Conservation (phyloP, 2,888 invertebrate genomes). For the Carpatolechia fugitivella region DNA sequence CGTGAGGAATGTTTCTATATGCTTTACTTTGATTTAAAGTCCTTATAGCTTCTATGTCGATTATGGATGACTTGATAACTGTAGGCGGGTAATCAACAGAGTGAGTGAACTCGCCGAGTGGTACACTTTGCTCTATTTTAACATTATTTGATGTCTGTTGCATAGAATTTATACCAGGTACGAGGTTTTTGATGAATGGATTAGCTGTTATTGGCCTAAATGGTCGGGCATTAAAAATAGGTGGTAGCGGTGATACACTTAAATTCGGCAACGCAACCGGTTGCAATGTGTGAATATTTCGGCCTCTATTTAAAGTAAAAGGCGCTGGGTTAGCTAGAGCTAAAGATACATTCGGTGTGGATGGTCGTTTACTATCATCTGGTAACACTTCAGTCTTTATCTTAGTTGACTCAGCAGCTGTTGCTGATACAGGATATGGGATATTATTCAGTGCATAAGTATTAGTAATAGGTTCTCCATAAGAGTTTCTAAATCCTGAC, state of each 20-base stretch:
- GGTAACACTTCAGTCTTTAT: slow-evolving; percentile 62
- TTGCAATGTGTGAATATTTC: slow-evolving; percentile 71
- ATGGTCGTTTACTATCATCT: slow-evolving; percentile 35
- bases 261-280: slow-evolving; percentile 83
- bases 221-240: slow-evolving; percentile 81
- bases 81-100: slow-evolving; percentile 86
- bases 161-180: slow-evolving; percentile 55
- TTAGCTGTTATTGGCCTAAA: slow-evolving; percentile 61
- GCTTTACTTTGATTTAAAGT: slow-evolving; percentile 56
- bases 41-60: slow-evolving; percentile 75
- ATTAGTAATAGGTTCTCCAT: slow-evolving; percentile 64
- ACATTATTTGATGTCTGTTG: slow-evolving; percentile 57
- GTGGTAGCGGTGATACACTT: slow-evolving; percentile 80
- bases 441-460: slow-evolving; percentile 52
- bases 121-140: slow-evolving; percentile 82
- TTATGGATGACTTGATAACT: slow-evolving; percentile 83
- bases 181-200: slow-evolving; percentile 37
- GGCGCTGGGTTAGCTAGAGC: slow-evolving; percentile 67
- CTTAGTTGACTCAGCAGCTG: slow-evolving; percentile 65
- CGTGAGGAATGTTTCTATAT: slow-evolving; percentile 63
- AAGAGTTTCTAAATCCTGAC: slow-evolving; percentile 64
- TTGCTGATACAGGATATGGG: slow-evolving; percentile 58
- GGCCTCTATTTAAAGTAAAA: slow-evolving; percentile 63
- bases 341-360: slow-evolving; percentile 50
- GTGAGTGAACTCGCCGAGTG: slow-evolving; percentile 83